Base-by-base conservation (phyloP, 2,888 invertebrate species). In the Pteria penguin region DNA sequence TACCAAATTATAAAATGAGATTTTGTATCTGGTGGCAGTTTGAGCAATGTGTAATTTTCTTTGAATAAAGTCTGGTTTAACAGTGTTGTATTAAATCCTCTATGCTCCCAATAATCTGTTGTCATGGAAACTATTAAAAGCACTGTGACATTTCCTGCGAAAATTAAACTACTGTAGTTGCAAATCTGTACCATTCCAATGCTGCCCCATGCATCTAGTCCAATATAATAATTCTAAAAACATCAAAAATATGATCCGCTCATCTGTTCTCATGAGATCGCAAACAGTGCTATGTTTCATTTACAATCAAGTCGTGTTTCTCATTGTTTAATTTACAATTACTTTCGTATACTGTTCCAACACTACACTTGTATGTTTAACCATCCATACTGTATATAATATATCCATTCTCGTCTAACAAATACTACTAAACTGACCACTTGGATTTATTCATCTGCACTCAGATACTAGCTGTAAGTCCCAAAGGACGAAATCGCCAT, bases 21-120 rank as follows among this genome's bases (percentile, higher is more conserved):
- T 22, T 79, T 78, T 2, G 89, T 89, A 72, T 88, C 88, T 8
- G 61, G 54, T 4, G 89, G 89, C 8, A 76, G 26, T 4, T 78
- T 72, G 4, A 87, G 52, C 11, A 73, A 58, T 5, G 82, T 82
- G n/a, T 78, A 76, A 45, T 83, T 82, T 31, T 82, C 68, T 29
- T 71, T 70, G 5, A 54, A 60, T 4, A 88, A 57, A 1, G 75
- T 71, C 24, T 75, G 54, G 22, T 81, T 79, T 26, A 89, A 65
- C 57, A 76, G 65, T 1, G 79, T 80, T 27, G 75, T 71, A 63
- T 86, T 74, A 74, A 88, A 88, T 1, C 83, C 81, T 29, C 88
- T 72, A 68, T 89, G 88, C 75, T 87, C 86, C 89, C 89, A 89
- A 75, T 89, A 89, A 68, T 89, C 89, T 2, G 89, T 89, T n/a